phyloP scores from a whole-genome alignment of 2,113 vertebrate species.

The Xiphophorus maculatus region DNA sequence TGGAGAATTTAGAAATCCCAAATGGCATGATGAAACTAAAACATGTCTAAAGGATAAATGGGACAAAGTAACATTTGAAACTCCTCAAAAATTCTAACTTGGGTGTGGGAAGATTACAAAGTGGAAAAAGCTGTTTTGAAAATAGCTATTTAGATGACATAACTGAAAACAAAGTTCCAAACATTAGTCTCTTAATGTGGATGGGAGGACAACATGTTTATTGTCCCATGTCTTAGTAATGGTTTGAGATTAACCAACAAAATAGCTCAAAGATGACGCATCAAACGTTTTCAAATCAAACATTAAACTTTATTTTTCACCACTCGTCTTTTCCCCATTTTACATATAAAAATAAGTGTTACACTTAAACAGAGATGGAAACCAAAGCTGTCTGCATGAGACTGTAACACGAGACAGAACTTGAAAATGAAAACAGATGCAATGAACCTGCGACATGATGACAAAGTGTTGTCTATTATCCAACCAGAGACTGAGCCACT shows the following conservation, averaged over 20 bases:
- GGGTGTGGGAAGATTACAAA: neutral
- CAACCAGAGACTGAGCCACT: constrained; percentile 78
- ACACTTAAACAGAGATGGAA: constrained; percentile 43
- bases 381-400: constrained; percentile 16
- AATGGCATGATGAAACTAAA: neutral
- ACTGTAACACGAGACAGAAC: constrained; percentile 22
- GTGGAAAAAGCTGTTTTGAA: neutral
- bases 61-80: neutral
- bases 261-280: constrained; percentile 22
- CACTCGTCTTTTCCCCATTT: constrained; percentile 33
- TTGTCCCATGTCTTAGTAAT: neutral
- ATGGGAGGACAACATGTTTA: neutral
- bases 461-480: constrained; percentile 69
- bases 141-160: neutral
- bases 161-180: neutral
- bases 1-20: neutral
- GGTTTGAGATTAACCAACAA: neutral
- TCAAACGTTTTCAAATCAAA: constrained; percentile 44
- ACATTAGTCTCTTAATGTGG: neutral
- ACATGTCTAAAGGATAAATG: neutral
- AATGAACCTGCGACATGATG: constrained; percentile 42
- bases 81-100: neutral
- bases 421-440: constrained; percentile 52
- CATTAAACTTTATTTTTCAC: constrained; percentile 68
- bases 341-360: constrained; percentile 57